These are phyloP conservation scores for Glaucidium brasilianum DNA, from an alignment of 2,113 vertebrate genomes.

Conservation along the genomic window DNA sequence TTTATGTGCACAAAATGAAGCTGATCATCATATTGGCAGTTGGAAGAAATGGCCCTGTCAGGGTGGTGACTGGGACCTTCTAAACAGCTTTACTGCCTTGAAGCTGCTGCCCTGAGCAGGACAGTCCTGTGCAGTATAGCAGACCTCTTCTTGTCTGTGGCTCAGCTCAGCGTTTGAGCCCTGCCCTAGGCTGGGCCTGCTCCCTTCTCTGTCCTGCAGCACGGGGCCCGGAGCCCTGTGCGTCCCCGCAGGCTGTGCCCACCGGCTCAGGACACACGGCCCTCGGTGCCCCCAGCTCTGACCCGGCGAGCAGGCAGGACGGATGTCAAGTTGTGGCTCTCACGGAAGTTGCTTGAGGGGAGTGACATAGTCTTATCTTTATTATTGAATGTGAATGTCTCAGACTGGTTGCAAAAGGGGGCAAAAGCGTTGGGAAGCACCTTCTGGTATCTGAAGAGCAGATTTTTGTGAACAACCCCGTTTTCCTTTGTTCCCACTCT, in stretches of 20 bases:
- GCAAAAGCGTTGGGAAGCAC: not conserved
- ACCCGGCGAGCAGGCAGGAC: not conserved
- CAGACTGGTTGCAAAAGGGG: not conserved
- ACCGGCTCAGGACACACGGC: not conserved
- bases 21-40: not conserved
- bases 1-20: not conserved
- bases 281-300: not conserved
- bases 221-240: not conserved
- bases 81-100: not conserved
- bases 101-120: not conserved
- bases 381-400: not conserved
- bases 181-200: not conserved
- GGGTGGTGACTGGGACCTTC: not conserved
- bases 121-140: not conserved
- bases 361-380: not conserved
- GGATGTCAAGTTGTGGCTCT: not conserved
- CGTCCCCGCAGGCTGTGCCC: accelerated
- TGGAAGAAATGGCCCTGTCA: not conserved
- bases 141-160: not conserved
- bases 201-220: not conserved
- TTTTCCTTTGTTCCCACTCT: not conserved
- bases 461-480: not conserved
- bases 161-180: not conserved
- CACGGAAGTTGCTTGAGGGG: not conserved
- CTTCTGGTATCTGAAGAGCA: not conserved